Evolutionary conservation across 30 jellyfish, hydroid and myxozoan genomes (phyloP), one percentile per base, ranked within the genome.

Genomic region (Aurelia sp.): DNA sequence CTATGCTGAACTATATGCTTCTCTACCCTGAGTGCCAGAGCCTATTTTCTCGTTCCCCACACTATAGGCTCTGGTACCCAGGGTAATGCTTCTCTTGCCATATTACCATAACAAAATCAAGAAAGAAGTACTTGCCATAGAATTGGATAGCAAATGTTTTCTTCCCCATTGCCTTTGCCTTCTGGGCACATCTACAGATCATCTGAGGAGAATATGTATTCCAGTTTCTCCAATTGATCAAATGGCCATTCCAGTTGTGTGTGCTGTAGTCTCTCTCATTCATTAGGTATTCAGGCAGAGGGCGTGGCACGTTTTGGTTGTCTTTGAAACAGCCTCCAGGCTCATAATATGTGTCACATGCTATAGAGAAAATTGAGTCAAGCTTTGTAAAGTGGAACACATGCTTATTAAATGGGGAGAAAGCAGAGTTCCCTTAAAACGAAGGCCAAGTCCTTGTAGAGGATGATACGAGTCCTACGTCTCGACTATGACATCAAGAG

Each of bases 141-240:
- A 84, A 91, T 62, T 91, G 97, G 17, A 91, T 33, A 23, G 90
- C 58, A 66, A 91, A 91, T 6, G 87, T 61, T 18, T 74, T 73
- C 50, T 35, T 74, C n/a, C 90, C 93, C 30, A 74, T 78, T 21
- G 11, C 63, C 77, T 72, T 72, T 21, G 97, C 97, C 62, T 84
- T 73, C 44, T 87, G 66, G 13, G 97, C 97, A 58, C 97, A 91
- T 18, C 97, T 84, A 77, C 97, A 91, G 20, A 91, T 84, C 96
- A 91, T 84, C 65, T 84, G 41, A 12, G 96, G 97, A 17, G 90
- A 60, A 48, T 91, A 91, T 3, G 66, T 73, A 88, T 91, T 74
- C 97, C 97, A 91, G 62, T 91, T 71, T 58, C 16, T 21, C 97
- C 97, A 91, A 51, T 77, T 84, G 50, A 91, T 79, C 82, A 84